Evolutionary conservation across 2,113 vertebrate species (phyloP).

Genomic region (Triplophysa rosa): DNA sequence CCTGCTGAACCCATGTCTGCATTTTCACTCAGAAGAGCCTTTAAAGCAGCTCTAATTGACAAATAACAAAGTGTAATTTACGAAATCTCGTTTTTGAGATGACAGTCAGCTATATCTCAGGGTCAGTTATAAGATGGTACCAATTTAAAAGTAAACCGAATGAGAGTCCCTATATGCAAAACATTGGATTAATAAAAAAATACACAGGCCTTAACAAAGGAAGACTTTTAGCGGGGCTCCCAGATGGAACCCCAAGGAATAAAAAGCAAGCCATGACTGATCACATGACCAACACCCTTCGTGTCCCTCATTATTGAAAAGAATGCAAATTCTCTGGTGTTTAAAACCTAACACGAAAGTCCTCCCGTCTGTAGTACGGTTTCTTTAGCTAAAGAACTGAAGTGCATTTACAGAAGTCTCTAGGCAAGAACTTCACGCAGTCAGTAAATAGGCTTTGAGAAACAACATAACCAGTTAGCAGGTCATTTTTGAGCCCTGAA

Average conservation of each 20-base stretch:
- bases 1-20: constrained; percentile 27
- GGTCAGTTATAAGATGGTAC: constrained; percentile 36
- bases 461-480: background rate
- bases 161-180: constrained; percentile 28
- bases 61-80: constrained; percentile 25
- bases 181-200: constrained; percentile 50
- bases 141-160: constrained; percentile 27
- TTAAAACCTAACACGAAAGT: constrained; percentile 39
- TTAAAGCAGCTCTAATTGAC: constrained; percentile 27
- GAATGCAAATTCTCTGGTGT: constrained; percentile 40
- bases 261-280: constrained; percentile 35
- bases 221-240: constrained; percentile 42
- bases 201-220: constrained; percentile 32
- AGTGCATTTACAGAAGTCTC: constrained; percentile 1
- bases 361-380: constrained; percentile 10
- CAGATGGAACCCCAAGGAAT: constrained; percentile 45
- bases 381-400: background rate
- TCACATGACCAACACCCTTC: constrained; percentile 30
- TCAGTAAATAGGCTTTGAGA: background rate
- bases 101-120: constrained; percentile 38
- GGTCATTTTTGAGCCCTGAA: constrained; percentile 1
- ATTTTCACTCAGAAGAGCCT: constrained; percentile 26
- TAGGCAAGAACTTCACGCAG: background rate
- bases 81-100: constrained; percentile 35
- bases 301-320: constrained; percentile 33